phyloP scores from a whole-genome alignment of 2,797 vertebrate species.

The Fundulus diaphanus region DNA sequence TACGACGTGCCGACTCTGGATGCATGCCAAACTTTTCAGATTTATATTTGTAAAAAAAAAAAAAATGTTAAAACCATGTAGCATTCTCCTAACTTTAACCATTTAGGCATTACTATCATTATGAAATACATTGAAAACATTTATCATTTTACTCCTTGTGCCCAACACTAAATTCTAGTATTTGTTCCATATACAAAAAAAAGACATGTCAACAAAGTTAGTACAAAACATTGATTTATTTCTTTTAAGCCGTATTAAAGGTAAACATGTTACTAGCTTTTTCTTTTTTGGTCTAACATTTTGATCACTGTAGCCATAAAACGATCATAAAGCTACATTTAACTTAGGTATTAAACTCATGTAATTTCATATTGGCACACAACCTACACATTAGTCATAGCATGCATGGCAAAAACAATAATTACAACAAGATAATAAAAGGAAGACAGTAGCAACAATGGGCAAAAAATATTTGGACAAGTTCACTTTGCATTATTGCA shows the following conservation, averaged over 20 bases:
- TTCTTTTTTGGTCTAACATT: conserved; percentile 47
- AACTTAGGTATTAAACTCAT: conserved; percentile 48
- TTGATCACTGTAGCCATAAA: conserved; percentile 71
- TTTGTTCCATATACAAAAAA: conserved; percentile 21
- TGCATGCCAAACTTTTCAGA: not conserved
- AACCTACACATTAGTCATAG: conserved; percentile 56
- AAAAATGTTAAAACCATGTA: not conserved
- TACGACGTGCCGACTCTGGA: too few species aligned
- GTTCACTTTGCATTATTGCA: conserved; percentile 60
- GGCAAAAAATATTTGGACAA: conserved; percentile 46
- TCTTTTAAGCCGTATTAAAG: conserved; percentile 66
- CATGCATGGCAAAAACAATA: conserved; percentile 61
- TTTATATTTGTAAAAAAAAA: too few species aligned
- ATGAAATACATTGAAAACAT: too few species aligned
- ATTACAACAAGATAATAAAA: conserved; percentile 63
- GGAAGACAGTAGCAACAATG: conserved; percentile 43
- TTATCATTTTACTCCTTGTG: not conserved
- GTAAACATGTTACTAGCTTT: conserved; percentile 51
- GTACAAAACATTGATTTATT: conserved; percentile 77
- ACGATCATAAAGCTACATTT: conserved; percentile 57
- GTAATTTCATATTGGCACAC: conserved; percentile 56
- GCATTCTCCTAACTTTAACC: not conserved
- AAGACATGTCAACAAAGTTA: conserved; percentile 25
- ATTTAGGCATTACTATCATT: too few species aligned
- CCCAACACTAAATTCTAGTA: not conserved